phyloP scores from a whole-genome alignment of 2,797 vertebrate species.

The Selene dorsalis region DNA sequence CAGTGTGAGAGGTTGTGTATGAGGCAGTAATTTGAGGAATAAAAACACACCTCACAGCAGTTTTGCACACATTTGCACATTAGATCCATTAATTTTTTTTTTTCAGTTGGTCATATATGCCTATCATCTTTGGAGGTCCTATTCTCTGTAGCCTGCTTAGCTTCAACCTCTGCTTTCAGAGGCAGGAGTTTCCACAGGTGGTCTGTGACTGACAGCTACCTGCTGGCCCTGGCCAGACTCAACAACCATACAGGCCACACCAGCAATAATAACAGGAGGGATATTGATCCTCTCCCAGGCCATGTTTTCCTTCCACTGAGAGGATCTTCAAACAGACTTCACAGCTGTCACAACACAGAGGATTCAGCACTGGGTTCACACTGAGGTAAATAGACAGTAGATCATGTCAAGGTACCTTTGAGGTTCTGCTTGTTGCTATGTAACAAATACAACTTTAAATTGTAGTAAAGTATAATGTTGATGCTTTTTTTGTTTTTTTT shows the following conservation, averaged over 20 bases:
- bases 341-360: conserved; percentile 75
- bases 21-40: not conserved
- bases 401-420: conserved; percentile 18
- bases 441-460: no score
- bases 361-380: conserved; percentile 43
- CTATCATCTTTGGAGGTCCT: not conserved
- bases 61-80: no score
- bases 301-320: conserved; percentile 65
- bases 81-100: no score
- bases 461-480: no score
- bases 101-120: no score
- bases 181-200: conserved; percentile 44
- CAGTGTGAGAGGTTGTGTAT: not conserved
- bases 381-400: conserved; percentile 34
- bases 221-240: conserved; percentile 57
- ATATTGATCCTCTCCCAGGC: conserved; percentile 64
- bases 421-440: not conserved
- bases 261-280: conserved; percentile 63
- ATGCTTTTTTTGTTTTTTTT: no score
- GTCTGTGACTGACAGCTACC: conserved; percentile 64
- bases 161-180: conserved; percentile 2
- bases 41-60: not conserved
- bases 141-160: not conserved
- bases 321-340: conserved; percentile 63
- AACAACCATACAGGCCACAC: conserved; percentile 38